Conservation (phyloP, 2,888 invertebrate species). For the Hydriomena furcata region DNA sequence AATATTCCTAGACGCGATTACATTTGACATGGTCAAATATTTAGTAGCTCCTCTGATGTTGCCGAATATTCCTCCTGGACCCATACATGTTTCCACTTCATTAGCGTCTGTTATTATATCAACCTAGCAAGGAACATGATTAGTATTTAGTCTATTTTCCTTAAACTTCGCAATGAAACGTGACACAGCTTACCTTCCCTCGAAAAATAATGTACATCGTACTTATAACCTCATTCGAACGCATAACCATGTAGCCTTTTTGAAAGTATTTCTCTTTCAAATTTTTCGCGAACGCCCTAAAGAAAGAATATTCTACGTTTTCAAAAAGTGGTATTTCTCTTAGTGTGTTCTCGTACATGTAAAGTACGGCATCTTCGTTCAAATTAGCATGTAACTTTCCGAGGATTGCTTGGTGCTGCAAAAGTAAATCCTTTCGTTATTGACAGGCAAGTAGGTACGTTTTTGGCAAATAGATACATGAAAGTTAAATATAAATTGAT, state of each 20-base stretch:
- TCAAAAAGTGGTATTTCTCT: slow-evolving; percentile 80
- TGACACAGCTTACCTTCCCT: slow-evolving; percentile 60
- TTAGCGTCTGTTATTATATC: slow-evolving; percentile 68
- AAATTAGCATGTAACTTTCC: slow-evolving; percentile 79
- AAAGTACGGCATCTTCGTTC: slow-evolving; percentile 80
- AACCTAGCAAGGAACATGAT: slow-evolving; percentile 48
- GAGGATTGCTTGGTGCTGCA: slow-evolving; percentile 73
- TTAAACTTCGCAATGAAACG: background rate
- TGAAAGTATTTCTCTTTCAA: slow-evolving; percentile 71
- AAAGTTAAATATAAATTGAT: too few relatives aligned
- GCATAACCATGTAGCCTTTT: slow-evolving; percentile 74
- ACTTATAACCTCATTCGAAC: slow-evolving; percentile 69
- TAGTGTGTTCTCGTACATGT: slow-evolving; percentile 80
- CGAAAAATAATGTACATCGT: slow-evolving; percentile 76
- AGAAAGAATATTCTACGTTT: slow-evolving; percentile 78
- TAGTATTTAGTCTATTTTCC: background rate
- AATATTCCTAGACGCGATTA: slow-evolving; percentile 74
- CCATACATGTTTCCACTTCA: slow-evolving; percentile 78
- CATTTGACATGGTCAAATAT: slow-evolving; percentile 70
- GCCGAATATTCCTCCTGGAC: slow-evolving; percentile 77
- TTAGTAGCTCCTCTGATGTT: slow-evolving; percentile 71
- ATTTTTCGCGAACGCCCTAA: slow-evolving; percentile 79
- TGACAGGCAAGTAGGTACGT: background rate
- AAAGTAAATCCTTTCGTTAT: background rate
- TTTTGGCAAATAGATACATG: too few relatives aligned